Evolutionary conservation across 1,140 invertebrate genomes (phyloP).

Genomic region (Luehdorfia chinensis): DNA sequence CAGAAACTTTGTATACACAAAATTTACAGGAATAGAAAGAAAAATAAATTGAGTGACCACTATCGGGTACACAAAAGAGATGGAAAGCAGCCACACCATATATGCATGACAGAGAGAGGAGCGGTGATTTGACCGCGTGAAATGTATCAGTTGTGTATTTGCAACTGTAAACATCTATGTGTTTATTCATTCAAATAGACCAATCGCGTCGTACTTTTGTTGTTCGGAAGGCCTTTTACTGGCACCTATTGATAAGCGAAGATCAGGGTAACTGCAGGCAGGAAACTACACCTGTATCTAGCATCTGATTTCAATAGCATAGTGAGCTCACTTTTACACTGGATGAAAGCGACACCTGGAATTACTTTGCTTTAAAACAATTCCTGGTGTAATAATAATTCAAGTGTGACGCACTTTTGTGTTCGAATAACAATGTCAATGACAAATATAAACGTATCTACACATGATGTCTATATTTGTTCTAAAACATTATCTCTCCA

Average conservation of each 20-base stretch:
- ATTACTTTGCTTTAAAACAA: neutral
- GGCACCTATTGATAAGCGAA: conserved; percentile 8
- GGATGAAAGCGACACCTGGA: too few relatives aligned
- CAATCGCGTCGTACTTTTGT: conserved; percentile 10
- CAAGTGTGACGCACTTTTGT: too few relatives aligned
- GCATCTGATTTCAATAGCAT: too few relatives aligned
- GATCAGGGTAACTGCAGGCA: neutral
- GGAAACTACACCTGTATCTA: too few relatives aligned
- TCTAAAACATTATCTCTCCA: too few relatives aligned
- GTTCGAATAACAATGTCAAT: too few relatives aligned
- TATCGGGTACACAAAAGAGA: conserved; percentile 13
- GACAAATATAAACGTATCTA: too few relatives aligned
- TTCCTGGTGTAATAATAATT: neutral
- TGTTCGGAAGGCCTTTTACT: conserved; percentile 13
- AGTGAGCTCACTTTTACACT: too few relatives aligned
- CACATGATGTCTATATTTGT: too few relatives aligned
- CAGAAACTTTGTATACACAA: neutral
- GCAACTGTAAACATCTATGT: conserved; percentile 11
- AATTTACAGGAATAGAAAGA: conserved; percentile 2
- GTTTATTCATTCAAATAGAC: conserved; percentile 6
- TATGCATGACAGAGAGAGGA: conserved; percentile 22
- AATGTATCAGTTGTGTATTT: conserved; percentile 25
- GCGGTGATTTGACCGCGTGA: conserved; percentile 41
- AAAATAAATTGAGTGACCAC: neutral
- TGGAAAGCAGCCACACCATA: neutral